These are phyloP conservation scores for Pimephales promelas DNA, from an alignment of 2,113 vertebrate species.

Conservation along the genomic window DNA sequence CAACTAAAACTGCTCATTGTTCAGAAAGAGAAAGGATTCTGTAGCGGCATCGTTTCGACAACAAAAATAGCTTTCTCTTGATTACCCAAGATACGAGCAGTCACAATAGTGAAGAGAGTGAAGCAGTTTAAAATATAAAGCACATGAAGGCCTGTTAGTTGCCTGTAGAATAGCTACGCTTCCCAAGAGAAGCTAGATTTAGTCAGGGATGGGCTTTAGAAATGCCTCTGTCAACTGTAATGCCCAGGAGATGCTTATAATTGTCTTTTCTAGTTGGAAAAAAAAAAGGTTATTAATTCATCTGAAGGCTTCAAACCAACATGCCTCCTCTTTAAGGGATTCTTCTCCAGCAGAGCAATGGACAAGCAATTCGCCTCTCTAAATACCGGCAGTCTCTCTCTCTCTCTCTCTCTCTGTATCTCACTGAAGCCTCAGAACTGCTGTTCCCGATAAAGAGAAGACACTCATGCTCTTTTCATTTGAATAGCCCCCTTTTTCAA, in stretches of 20 bases:
- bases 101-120: slow-evolving; percentile 32
- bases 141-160: slow-evolving; percentile 17
- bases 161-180: slow-evolving; percentile 28
- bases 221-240: slow-evolving; percentile 40
- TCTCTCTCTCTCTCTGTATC: slow-evolving; percentile 8
- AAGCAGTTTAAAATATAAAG: slow-evolving; percentile 40
- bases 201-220: slow-evolving; percentile 33
- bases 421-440: slow-evolving; percentile 52
- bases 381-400: slow-evolving; percentile 3
- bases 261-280: slow-evolving; percentile 53
- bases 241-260: slow-evolving; percentile 53
- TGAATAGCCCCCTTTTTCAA: slow-evolving; percentile 69
- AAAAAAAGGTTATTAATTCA: slow-evolving; percentile 50
- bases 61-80: slow-evolving; percentile 48
- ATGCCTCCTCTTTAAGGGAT: slow-evolving; percentile 39
- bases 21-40: slow-evolving; percentile 29
- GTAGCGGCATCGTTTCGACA: slow-evolving; percentile 31
- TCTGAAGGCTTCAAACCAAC: slow-evolving; percentile 3
- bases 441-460: slow-evolving; percentile 69
- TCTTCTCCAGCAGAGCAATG: slow-evolving; percentile 33
- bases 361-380: slow-evolving; percentile 8
- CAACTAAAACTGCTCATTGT: slow-evolving; percentile 22
- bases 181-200: slow-evolving; percentile 33
- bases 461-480: slow-evolving; percentile 69
- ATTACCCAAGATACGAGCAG: slow-evolving; percentile 23